Conservation (phyloP, 1,140 invertebrate species). For the Sarcophaga bullata region DNA sequence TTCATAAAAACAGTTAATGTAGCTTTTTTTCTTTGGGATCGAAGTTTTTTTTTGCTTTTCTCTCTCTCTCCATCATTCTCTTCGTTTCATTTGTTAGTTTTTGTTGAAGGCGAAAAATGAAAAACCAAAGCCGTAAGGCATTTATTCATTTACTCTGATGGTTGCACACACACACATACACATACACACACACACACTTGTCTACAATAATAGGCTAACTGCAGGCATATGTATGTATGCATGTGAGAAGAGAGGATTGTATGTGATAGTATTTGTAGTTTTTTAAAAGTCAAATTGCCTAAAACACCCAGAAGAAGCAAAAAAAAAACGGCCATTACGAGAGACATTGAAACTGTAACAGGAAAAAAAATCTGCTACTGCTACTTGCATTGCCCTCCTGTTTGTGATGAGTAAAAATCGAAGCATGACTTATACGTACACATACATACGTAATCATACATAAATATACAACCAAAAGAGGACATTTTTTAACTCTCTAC, state of each 20-base stretch:
- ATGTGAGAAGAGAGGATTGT: background rate
- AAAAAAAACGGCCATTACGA: background rate
- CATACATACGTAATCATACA: no score
- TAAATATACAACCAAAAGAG: no score
- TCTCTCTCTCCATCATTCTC: background rate
- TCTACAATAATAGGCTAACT: background rate
- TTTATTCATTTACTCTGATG: slow-evolving; percentile 4
- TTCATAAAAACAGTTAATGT: slow-evolving; percentile 26
- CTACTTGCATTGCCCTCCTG: no score
- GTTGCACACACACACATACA: background rate
- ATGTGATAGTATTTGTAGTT: background rate
- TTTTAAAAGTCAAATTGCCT: slow-evolving; percentile 40
- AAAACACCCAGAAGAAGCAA: slow-evolving; percentile 31
- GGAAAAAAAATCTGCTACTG: no score
- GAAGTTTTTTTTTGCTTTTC: no score
- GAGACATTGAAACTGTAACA: no score
- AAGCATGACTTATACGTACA: no score
- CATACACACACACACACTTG: background rate
- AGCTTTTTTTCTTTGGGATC: background rate
- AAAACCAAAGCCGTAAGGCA: slow-evolving; percentile 17
- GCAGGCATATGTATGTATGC: no score
- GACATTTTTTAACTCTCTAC: no score
- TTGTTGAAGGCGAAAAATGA: no score
- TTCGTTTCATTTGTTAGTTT: no score
- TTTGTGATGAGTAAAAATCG: no score